These are phyloP conservation scores for Morpho achilles DNA, from an alignment of 2,888 invertebrate genomes.

Conservation along the genomic window DNA sequence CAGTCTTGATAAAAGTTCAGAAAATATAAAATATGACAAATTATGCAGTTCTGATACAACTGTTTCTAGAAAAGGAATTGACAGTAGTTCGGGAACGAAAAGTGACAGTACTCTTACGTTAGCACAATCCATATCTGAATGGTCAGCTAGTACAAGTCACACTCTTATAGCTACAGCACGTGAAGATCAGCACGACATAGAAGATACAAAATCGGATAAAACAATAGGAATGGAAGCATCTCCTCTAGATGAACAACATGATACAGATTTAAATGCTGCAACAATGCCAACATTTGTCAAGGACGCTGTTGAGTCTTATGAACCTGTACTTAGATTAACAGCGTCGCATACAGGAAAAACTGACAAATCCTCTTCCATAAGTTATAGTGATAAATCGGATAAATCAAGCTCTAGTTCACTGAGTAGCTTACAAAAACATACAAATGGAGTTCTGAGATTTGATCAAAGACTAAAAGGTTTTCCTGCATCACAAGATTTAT, in stretches of 20 bases:
- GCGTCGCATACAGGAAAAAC: constrained; percentile 52
- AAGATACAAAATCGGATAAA: constrained; percentile 67
- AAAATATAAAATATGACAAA: constrained; percentile 78
- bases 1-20: constrained; percentile 77
- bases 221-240: constrained; percentile 64
- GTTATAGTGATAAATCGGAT: constrained; percentile 72
- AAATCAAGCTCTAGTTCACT: constrained; percentile 75
- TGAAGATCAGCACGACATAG: constrained; percentile 61
- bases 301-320: constrained; percentile 41
- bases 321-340: constrained; percentile 56
- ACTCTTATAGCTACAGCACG: constrained; percentile 83
- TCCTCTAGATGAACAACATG: constrained; percentile 41
- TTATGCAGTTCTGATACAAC: constrained; percentile 81
- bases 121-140: constrained; percentile 89
- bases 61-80: constrained; percentile 71
- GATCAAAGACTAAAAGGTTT: constrained; percentile 59
- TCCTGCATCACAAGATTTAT: constrained; percentile 43
- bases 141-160: constrained; percentile 90
- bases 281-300: constrained; percentile 41
- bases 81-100: constrained; percentile 84
- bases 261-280: constrained; percentile 40
- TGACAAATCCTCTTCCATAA: constrained; percentile 74
- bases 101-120: constrained; percentile 88
- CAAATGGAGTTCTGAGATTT: constrained; percentile 59
- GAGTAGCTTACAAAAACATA: constrained; percentile 69